Percentiles rank a stretch among this genome's conserved stretches.
Conservation (phyloP, 2,113 vertebrate species). For the rat (Rattus norvegicus) region DNA sequence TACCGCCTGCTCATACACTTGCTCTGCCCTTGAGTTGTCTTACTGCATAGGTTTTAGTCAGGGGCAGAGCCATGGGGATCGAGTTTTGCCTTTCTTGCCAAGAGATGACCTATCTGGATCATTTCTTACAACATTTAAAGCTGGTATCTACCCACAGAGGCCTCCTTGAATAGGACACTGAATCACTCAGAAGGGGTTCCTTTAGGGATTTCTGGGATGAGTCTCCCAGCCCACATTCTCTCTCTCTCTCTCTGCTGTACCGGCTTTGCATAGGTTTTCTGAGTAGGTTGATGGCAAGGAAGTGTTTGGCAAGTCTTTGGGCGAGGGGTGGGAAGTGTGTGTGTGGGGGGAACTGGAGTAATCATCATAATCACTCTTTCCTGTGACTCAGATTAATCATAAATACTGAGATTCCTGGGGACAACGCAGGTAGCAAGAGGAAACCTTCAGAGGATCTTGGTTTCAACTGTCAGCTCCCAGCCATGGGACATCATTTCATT, state of each 20-base stretch:
- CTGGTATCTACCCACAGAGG: not conserved
- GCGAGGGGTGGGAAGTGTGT: not conserved
- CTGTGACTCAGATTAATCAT: constrained; percentile 60
- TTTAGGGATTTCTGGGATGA: not conserved
- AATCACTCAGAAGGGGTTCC: not conserved
- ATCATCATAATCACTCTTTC: constrained; percentile 39
- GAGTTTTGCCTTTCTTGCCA: not conserved
- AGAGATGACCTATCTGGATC: not conserved
- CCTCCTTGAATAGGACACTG: not conserved
- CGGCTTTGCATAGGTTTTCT: constrained; percentile 24
- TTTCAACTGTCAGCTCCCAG: not conserved
- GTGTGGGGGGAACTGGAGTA: not conserved
- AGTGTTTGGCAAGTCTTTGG: constrained; percentile 12
- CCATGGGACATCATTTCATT: not conserved
- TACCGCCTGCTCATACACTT: not conserved
- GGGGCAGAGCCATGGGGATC: not conserved
- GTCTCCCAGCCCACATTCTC: constrained; percentile 12
- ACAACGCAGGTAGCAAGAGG: constrained; percentile 1
- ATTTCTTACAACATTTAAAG: not conserved
- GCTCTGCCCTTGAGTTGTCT: not conserved
- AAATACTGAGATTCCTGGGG: constrained; percentile 44
- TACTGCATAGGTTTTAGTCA: not conserved
- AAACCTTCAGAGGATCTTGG: constrained; percentile 24
- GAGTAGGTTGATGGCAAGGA: constrained; percentile 27
- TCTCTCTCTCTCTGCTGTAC: not conserved